phyloP scores from a whole-genome alignment of 1,140 invertebrate species.

The Drosophila subobscura region DNA sequence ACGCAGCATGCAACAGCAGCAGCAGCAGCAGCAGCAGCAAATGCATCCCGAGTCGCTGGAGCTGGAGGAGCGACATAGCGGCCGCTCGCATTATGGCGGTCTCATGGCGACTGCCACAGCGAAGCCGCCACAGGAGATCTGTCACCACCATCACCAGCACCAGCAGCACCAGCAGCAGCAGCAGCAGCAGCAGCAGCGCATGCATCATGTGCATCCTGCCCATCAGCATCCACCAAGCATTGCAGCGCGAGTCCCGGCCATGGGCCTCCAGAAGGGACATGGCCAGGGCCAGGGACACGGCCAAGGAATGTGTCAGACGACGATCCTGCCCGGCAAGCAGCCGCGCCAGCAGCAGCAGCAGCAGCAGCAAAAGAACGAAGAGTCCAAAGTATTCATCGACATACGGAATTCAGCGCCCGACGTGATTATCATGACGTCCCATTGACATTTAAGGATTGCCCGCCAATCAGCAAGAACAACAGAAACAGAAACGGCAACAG shows the following conservation, averaged over 20 bases:
- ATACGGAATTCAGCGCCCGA: constrained; percentile 91
- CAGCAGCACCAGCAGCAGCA: constrained; percentile 66
- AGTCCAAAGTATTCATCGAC: constrained; percentile 84
- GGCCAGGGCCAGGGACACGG: constrained; percentile 76
- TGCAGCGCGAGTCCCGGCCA: constrained; percentile 72
- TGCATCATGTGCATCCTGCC: constrained; percentile 57
- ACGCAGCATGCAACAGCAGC: constrained; percentile 69
- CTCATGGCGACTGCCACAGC: constrained; percentile 47
- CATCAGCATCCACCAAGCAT: constrained; percentile 54
- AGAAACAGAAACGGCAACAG: constrained; percentile 18
- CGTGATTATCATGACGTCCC: constrained; percentile 90
- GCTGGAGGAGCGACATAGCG: constrained; percentile 53
- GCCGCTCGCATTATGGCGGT: constrained; percentile 67
- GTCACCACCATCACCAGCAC: constrained; percentile 80
- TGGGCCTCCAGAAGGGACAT: constrained; percentile 67
- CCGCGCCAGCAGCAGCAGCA: constrained; percentile 20
- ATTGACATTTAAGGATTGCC: constrained; percentile 87
- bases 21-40: constrained; percentile 58
- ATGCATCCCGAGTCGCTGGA: constrained; percentile 45
- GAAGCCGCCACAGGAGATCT: constrained; percentile 68
- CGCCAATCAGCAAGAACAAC: constrained; percentile 66
- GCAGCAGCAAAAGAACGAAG: constrained; percentile 68
- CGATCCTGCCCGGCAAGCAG: constrained; percentile 34
- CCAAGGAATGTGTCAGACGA: constrained; percentile 35
- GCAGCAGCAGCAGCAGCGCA: constrained; percentile 42